A percentile compares a stretch with the other conserved stretches of the same genome.
Conservation (phyloP, 1,140 invertebrate species). For the Berghia stephanieae region DNA sequence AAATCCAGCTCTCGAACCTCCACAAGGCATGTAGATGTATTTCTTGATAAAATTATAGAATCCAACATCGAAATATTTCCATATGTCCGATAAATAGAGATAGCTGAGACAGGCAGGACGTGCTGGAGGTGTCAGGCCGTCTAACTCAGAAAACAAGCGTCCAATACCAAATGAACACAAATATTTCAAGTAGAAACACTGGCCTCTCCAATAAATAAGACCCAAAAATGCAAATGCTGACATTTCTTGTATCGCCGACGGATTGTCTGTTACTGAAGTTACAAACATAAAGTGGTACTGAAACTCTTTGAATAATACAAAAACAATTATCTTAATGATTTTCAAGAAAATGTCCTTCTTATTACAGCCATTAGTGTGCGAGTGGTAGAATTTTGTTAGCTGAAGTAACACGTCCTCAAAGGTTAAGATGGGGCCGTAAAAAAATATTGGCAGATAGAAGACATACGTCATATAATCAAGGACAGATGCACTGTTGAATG, state of each 20-base stretch:
- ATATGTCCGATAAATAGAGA: conserved; percentile 95
- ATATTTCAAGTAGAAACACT: conserved; percentile 92
- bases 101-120: conserved; percentile 87
- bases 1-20: conserved; percentile 67
- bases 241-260: conserved; percentile 58
- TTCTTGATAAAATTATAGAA: conserved; percentile 38
- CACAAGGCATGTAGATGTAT: conserved; percentile 84
- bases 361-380: too few relatives aligned
- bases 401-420: conserved; percentile 75
- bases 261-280: conserved; percentile 72
- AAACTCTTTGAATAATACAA: conserved; percentile 77
- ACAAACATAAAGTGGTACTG: conserved; percentile 82
- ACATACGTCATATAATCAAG: conserved; percentile 75
- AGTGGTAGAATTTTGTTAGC: conserved; percentile 52
- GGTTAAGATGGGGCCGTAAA: conserved; percentile 81
- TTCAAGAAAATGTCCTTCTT: conserved; percentile 20
- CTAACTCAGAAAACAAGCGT: conserved; percentile 77
- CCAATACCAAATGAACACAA: conserved; percentile 86
- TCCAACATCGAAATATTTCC: conserved; percentile 71
- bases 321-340: conserved; percentile 71
- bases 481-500: too few relatives aligned
- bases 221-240: conserved; percentile 81
- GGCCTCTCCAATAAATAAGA: conserved; percentile 84
- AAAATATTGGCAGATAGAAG: conserved; percentile 82
- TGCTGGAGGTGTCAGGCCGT: conserved; percentile 79